phyloP scores from a whole-genome alignment of 2,797 vertebrate species.

The Poeciliopsis presidionis region DNA sequence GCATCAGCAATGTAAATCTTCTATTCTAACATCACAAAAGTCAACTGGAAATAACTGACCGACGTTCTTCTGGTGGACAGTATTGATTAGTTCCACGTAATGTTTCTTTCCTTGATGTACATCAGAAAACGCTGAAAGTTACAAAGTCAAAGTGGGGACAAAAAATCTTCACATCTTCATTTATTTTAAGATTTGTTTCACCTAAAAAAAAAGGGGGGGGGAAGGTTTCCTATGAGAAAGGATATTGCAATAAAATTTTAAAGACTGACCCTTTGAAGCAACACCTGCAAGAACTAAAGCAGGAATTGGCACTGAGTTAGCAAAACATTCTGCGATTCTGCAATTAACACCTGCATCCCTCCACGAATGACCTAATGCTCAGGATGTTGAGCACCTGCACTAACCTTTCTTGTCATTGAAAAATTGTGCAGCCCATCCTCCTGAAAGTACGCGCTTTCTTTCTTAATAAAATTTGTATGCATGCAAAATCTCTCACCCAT shows the following conservation, averaged over 20 bases:
- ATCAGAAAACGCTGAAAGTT: background rate
- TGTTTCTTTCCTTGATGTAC: background rate
- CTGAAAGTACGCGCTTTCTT: conserved; percentile 21
- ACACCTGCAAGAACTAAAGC: background rate
- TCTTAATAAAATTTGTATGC: conserved; percentile 21
- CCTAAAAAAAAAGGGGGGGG: fast-evolving
- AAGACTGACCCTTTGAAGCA: background rate
- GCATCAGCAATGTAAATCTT: background rate
- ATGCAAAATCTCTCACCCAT: conserved; percentile 26
- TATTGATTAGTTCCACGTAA: background rate
- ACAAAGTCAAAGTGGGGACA: background rate
- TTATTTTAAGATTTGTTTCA: background rate
- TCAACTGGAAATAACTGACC: background rate
- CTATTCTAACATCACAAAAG: background rate
- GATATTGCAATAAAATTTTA: background rate
- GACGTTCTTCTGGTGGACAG: background rate
- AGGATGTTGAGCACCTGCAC: conserved; percentile 30
- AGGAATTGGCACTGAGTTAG: background rate
- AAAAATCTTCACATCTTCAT: background rate
- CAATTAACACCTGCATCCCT: background rate
- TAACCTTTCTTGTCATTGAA: conserved; percentile 20
- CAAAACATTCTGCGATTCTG: background rate
- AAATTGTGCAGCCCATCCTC: background rate
- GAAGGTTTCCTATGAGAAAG: background rate
- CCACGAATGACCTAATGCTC: conserved; percentile 18